Percentiles rank a stretch among this genome's conserved stretches.
Conservation (phyloP, 2,797 vertebrate species). For the Dicrostonyx torquatus region DNA sequence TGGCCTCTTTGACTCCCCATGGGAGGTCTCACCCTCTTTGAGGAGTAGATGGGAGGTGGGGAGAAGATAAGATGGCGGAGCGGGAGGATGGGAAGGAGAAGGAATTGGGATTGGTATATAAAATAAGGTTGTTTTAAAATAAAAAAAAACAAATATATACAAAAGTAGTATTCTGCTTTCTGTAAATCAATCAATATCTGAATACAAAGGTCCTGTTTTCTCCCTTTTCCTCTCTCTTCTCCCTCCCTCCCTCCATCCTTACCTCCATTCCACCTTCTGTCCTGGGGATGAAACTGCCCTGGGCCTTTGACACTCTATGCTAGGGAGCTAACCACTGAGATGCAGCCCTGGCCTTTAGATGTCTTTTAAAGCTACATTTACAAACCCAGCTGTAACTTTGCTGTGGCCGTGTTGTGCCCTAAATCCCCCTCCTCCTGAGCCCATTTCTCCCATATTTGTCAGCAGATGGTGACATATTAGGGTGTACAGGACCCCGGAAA, state of each 20-base stretch:
- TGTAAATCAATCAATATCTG: background rate
- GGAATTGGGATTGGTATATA: too few relatives aligned
- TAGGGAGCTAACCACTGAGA: background rate
- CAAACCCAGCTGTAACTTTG: background rate
- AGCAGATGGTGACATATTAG: accelerated
- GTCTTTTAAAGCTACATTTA: background rate
- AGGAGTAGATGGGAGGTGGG: too few relatives aligned
- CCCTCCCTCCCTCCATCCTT: background rate
- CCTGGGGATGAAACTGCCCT: background rate
- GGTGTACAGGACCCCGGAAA: background rate
- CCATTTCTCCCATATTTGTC: accelerated
- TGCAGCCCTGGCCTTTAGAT: background rate
- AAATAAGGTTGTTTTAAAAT: too few relatives aligned
- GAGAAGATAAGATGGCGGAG: too few relatives aligned
- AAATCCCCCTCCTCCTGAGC: background rate
- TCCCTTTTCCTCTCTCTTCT: background rate
- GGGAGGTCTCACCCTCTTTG: too few relatives aligned
- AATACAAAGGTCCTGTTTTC: background rate
- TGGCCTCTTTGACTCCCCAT: too few relatives aligned
- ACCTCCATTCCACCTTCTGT: too few relatives aligned
- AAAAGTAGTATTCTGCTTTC: background rate
- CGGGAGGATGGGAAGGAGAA: too few relatives aligned
- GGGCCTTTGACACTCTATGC: background rate
- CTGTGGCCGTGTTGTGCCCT: background rate
- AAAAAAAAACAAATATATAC: background rate